These are phyloP conservation scores for Oeneis ivallda DNA, from an alignment of 2,888 invertebrate genomes.

Conservation along the genomic window DNA sequence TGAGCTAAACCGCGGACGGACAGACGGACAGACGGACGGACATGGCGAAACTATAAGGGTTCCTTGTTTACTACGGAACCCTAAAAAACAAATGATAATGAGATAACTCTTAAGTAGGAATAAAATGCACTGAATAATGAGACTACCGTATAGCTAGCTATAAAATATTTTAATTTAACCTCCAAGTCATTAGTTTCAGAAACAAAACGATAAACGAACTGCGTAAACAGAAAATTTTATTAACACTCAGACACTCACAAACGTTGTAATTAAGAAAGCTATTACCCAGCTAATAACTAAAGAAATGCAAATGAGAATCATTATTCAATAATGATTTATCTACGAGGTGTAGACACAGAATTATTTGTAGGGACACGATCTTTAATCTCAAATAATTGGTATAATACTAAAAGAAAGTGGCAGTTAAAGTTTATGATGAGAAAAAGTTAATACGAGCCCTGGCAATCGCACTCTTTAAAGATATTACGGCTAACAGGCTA, in stretches of 20 bases:
- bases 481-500: slow-evolving; percentile 25
- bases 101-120: too few species aligned
- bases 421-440: slow-evolving; percentile 39
- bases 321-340: slow-evolving; percentile 13
- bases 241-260: neutral
- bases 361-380: slow-evolving; percentile 9
- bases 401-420: slow-evolving; percentile 43
- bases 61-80: too few species aligned
- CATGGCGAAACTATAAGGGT: too few species aligned
- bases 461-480: slow-evolving; percentile 32
- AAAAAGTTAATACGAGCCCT: slow-evolving; percentile 39
- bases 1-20: too few species aligned
- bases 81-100: too few species aligned
- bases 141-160: too few species aligned
- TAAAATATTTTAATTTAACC: neutral
- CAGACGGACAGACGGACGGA: too few species aligned
- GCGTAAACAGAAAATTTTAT: neutral
- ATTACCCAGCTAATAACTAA: neutral
- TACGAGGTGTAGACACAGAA: slow-evolving; percentile 9
- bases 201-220: neutral
- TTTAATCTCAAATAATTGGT: slow-evolving; percentile 38
- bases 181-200: neutral
- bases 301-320: slow-evolving; percentile 12
- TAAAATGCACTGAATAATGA: too few species aligned
- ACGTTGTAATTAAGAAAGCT: neutral